Evolutionary conservation across 2,113 vertebrate genomes (phyloP).

Genomic region (Polypterus senegalus): DNA sequence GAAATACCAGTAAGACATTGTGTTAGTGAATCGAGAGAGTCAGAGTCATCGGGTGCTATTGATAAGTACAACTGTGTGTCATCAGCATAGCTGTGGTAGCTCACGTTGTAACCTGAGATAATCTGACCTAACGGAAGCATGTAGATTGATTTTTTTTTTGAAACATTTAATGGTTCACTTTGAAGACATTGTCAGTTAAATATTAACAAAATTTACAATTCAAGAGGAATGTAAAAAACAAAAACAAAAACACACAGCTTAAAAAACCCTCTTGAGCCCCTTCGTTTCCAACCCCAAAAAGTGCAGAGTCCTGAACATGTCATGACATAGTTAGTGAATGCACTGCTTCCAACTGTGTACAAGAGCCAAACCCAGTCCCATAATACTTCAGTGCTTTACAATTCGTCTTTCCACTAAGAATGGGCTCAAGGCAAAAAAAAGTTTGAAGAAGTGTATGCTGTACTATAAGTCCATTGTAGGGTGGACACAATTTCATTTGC

Average conservation of each 20-base stretch:
- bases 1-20: no score
- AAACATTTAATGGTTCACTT: slow-evolving; percentile 70
- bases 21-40: no score
- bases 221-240: slow-evolving; percentile 94
- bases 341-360: background rate
- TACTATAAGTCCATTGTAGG: no score
- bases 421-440: no score
- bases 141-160: no score
- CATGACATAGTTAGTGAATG: slow-evolving; percentile 24
- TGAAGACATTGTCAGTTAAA: slow-evolving; percentile 92
- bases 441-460: no score
- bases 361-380: background rate
- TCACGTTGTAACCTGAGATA: no score
- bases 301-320: background rate
- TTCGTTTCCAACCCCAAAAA: slow-evolving; percentile 34
- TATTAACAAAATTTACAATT: slow-evolving; percentile 99
- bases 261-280: slow-evolving; percentile 58
- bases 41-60: no score
- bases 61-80: no score
- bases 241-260: slow-evolving; percentile 49
- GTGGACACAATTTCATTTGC: no score
- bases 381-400: slow-evolving; percentile 51
- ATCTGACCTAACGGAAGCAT: no score
- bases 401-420: slow-evolving; percentile 43
- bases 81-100: no score